Percentiles rank a stretch among this genome's conserved stretches.
Evolutionary conservation across 2,797 vertebrate genomes (phyloP).

Genomic region (Natrix natrix): DNA sequence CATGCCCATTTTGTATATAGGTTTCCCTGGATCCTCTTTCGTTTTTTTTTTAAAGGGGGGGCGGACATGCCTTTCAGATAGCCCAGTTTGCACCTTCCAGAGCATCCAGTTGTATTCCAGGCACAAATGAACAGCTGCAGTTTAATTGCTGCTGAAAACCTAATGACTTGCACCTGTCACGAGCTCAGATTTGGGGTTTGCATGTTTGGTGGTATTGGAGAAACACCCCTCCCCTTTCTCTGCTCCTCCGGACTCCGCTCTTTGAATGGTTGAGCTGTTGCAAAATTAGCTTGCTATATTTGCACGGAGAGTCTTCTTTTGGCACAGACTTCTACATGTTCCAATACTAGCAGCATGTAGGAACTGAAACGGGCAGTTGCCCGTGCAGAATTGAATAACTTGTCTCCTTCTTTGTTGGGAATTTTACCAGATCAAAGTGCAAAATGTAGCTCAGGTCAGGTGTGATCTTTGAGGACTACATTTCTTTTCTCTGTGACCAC

Average conservation of each 20-base stretch:
- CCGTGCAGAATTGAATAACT: not conserved
- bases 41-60: conserved; percentile 15
- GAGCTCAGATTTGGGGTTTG: not conserved
- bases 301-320: not conserved
- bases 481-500: not conserved
- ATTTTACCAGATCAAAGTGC: not conserved
- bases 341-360: not conserved
- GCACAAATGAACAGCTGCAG: conserved; percentile 30
- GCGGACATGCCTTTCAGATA: conserved; percentile 16
- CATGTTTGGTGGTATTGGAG: conserved; percentile 33
- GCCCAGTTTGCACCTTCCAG: not conserved
- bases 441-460: not conserved
- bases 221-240: conserved; percentile 2
- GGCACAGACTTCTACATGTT: not conserved
- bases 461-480: not conserved
- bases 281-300: not conserved
- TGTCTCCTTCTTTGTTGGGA: not conserved
- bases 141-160: conserved; percentile 22
- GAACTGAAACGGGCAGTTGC: not conserved
- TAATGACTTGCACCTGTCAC: conserved; percentile 22
- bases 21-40: conserved; percentile 1
- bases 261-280: not conserved
- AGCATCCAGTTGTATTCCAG: conserved; percentile 19
- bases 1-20: conserved; percentile 9
- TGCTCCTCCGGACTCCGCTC: not conserved